A percentile compares a stretch with the other conserved stretches of the same genome.
Evolutionary conservation across 2,888 invertebrate species (phyloP).

Genomic region (Scrobipalpa atriplicella): DNA sequence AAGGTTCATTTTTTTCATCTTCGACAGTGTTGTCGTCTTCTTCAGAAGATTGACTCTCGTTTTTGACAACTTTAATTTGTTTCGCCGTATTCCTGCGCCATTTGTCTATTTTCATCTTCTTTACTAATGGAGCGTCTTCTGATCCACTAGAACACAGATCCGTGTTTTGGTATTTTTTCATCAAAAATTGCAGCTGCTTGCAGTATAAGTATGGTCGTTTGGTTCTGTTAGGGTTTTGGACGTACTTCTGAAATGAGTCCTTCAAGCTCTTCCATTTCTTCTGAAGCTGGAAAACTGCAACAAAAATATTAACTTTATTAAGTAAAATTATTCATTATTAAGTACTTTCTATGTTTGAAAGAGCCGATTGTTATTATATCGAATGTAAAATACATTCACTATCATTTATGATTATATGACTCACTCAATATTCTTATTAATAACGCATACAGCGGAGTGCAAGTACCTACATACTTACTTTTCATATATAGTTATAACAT

Average conservation of each 20-base stretch:
- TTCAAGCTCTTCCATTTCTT: conserved; percentile 78
- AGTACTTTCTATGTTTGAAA: neutral
- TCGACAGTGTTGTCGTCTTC: conserved; percentile 46
- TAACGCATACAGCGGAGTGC: neutral
- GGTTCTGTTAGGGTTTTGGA: conserved; percentile 60
- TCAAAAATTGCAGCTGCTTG: conserved; percentile 64
- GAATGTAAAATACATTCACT: neutral
- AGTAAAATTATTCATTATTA: no score
- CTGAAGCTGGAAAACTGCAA: conserved; percentile 74
- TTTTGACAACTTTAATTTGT: conserved; percentile 53
- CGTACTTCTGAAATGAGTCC: conserved; percentile 70
- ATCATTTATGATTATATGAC: neutral
- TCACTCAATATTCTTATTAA: conserved; percentile 7
- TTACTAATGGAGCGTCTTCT: conserved; percentile 45
- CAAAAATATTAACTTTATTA: conserved; percentile 11
- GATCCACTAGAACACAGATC: conserved; percentile 51
- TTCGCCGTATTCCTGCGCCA: conserved; percentile 61
- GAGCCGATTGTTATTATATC: neutral
- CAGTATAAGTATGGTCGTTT: conserved; percentile 67
- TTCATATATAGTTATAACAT: no score
- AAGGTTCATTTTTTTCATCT: conserved; percentile 14
- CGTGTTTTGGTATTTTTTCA: conserved; percentile 44
- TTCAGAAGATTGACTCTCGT: conserved; percentile 48
- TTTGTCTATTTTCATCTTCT: conserved; percentile 41
- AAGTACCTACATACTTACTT: no score